Evolutionary conservation across 2,888 invertebrate species (phyloP).

Genomic region (Linyphia triangularis): DNA sequence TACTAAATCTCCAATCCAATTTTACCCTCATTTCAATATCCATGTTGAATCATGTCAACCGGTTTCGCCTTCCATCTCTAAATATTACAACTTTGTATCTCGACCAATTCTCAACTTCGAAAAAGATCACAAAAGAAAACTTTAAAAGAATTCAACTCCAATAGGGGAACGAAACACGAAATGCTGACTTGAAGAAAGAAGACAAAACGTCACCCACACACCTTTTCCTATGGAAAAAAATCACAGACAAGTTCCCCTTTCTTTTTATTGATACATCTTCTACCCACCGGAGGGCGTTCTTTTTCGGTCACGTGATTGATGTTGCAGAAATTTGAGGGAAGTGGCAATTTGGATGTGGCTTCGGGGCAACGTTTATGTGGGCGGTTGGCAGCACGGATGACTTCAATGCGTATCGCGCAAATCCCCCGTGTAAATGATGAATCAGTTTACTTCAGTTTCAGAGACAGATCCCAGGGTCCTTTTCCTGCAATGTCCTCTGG

Average conservation of each 20-base stretch:
- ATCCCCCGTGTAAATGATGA: slow-evolving; percentile 55
- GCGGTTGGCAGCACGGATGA: neutral
- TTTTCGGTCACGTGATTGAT: slow-evolving; percentile 54
- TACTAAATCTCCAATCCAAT: no score
- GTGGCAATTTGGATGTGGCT: slow-evolving; percentile 60
- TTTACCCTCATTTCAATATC: no score
- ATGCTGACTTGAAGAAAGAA: neutral
- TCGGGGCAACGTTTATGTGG: neutral
- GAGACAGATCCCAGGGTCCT: neutral
- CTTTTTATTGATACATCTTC: neutral
- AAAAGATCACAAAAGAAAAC: no score
- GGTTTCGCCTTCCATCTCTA: no score
- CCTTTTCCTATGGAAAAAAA: no score
- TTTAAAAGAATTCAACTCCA: no score
- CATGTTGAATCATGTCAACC: no score
- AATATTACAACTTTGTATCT: no score
- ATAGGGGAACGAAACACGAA: no score
- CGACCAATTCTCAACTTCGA: no score
- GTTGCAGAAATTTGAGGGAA: slow-evolving; percentile 66
- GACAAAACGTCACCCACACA: neutral
- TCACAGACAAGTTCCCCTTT: neutral
- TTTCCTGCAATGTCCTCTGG: neutral
- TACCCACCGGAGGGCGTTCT: slow-evolving; percentile 15
- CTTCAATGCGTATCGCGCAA: slow-evolving; percentile 2
- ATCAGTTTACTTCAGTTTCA: slow-evolving; percentile 53